Evolutionary conservation across 37 sponge, comb jelly and placozoan species (phyloP).

Genomic region (Ephydatia muelleri): DNA sequence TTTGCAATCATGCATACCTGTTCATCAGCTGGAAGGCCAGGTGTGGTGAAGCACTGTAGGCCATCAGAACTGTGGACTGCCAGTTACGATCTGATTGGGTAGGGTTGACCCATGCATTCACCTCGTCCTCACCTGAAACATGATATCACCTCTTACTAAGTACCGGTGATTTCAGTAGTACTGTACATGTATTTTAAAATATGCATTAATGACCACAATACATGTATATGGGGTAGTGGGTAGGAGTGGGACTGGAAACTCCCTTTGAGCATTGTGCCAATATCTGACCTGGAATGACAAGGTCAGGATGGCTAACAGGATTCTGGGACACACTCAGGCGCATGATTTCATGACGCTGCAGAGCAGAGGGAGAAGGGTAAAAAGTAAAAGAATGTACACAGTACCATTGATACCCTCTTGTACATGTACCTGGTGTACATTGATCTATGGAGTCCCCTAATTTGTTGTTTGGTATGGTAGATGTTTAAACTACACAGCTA

Average conservation of each 20-base stretch:
- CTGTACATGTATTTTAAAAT: no score
- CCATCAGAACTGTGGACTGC: conserved; percentile 60
- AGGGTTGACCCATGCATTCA: conserved; percentile 57
- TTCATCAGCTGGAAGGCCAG: conserved; percentile 76
- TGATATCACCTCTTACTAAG: no score
- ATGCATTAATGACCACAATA: no score
- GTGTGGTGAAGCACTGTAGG: conserved; percentile 65
- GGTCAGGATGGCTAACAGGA: conserved; percentile 25
- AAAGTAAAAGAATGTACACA: background rate
- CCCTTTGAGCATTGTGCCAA: background rate
- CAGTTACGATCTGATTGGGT: conserved; percentile 63
- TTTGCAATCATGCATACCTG: conserved; percentile 32
- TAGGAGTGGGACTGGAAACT: no score
- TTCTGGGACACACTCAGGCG: conserved; percentile 77
- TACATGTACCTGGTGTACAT: no score
- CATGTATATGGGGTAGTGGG: no score
- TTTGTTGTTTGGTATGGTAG: no score
- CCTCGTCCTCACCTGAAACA: conserved; percentile 60
- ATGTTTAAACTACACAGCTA: no score
- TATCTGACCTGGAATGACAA: conserved; percentile 33
- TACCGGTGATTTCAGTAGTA: no score
- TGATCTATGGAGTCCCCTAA: no score
- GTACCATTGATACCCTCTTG: no score
- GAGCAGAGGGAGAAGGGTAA: background rate
- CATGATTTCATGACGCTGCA: conserved; percentile 69